Percentiles rank a stretch among this genome's conserved stretches.
Evolutionary conservation across 2,797 vertebrate species (phyloP).

Genomic region (Notolepis coatsorum): DNA sequence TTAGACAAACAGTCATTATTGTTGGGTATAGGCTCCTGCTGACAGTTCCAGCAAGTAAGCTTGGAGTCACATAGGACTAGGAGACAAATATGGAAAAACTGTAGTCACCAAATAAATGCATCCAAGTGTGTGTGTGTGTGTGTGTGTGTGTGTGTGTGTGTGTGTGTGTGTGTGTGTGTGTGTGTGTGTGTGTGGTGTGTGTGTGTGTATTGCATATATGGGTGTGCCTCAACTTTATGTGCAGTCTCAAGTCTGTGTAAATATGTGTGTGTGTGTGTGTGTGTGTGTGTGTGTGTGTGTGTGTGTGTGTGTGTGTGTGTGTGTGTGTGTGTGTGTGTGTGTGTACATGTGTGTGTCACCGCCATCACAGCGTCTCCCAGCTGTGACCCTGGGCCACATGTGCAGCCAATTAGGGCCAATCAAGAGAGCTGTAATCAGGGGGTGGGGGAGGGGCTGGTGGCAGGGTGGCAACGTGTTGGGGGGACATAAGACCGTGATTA

Average conservation of each 20-base stretch:
- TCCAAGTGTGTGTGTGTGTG: neutral
- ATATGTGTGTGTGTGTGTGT: neutral
- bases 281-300: slow-evolving; percentile 2
- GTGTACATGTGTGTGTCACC: slow-evolving; percentile 18
- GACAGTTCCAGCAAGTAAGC: slow-evolving; percentile 2
- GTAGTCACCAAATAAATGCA: no score
- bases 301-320: slow-evolving; percentile 1
- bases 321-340: neutral
- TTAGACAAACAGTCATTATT: slow-evolving; percentile 51
- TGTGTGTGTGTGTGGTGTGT: neutral
- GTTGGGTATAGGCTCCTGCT: slow-evolving; percentile 5
- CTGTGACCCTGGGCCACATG: slow-evolving; percentile 74
- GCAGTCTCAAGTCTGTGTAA: neutral
- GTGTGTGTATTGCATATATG: neutral
- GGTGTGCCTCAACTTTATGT: no score
- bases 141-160: slow-evolving; percentile 4
- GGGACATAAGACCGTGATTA: slow-evolving; percentile 69
- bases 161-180: neutral
- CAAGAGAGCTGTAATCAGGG: slow-evolving; percentile 78
- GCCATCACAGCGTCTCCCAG: slow-evolving; percentile 37
- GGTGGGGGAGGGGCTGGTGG: slow-evolving; percentile 54
- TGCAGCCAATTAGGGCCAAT: slow-evolving; percentile 82
- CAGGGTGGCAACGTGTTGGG: slow-evolving; percentile 37
- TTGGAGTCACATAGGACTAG: no score
- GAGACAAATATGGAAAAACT: slow-evolving; percentile 7